Percentiles rank a stretch among this genome's conserved stretches.
Evolutionary conservation across 2,113 vertebrate genomes (phyloP).

Genomic region (Podocnemis expansa): DNA sequence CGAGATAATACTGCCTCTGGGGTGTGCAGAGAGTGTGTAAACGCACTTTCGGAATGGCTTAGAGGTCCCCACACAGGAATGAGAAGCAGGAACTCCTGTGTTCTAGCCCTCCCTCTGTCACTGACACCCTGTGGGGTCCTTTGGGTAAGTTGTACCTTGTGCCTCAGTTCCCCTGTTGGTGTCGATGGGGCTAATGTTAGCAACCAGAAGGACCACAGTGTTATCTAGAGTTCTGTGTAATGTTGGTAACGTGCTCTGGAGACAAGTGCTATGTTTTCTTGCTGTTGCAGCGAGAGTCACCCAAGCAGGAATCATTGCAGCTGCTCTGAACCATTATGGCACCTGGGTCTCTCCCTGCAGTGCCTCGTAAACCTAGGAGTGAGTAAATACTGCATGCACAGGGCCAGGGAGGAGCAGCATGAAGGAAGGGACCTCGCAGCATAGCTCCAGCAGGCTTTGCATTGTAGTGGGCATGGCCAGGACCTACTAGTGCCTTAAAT

Average conservation of each 20-base stretch:
- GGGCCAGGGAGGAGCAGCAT: fast-evolving
- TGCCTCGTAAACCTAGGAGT: no score
- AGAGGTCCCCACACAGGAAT: neutral
- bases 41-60: no score
- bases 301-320: neutral
- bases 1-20: no score
- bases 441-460: fast-evolving
- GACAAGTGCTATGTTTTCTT: fast-evolving
- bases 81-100: neutral
- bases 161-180: neutral
- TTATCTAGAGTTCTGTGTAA: fast-evolving
- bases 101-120: fast-evolving
- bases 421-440: neutral
- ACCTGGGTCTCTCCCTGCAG: no score
- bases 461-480: neutral
- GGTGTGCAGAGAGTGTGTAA: no score
- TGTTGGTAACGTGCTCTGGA: neutral
- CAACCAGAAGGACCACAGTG: neutral
- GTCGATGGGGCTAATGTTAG: fast-evolving
- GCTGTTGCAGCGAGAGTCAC: neutral
- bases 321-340: neutral
- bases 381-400: fast-evolving
- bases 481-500: neutral
- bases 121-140: no score
- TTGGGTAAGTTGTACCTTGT: fast-evolving